Conservation (phyloP, 2,797 vertebrate genomes). For the Okamejei kenojei region DNA sequence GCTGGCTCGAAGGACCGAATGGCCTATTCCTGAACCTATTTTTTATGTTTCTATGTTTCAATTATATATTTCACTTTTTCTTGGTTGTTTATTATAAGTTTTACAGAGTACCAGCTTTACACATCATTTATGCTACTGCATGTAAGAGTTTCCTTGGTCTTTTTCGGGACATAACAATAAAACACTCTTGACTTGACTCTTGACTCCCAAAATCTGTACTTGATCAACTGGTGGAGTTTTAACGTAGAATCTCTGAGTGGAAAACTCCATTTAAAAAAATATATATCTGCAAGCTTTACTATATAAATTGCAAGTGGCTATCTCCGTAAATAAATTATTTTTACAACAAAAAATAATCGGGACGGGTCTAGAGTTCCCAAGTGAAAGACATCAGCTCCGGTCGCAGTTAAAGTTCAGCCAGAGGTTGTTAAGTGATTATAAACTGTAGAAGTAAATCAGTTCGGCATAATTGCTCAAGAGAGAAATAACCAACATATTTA, state of each 20-base stretch:
- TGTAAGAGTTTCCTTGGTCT: too few relatives aligned
- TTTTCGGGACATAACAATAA: too few relatives aligned
- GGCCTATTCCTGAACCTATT: too few relatives aligned
- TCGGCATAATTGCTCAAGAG: constrained; percentile 64
- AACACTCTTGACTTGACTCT: too few relatives aligned
- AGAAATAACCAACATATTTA: constrained; percentile 71
- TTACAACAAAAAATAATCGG: constrained; percentile 10
- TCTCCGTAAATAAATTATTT: constrained; percentile 7
- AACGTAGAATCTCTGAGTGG: neutral
- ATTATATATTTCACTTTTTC: too few relatives aligned
- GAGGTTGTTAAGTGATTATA: constrained; percentile 72
- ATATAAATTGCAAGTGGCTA: neutral
- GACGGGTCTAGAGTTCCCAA: constrained; percentile 11
- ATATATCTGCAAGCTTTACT: neutral
- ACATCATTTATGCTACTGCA: too few relatives aligned
- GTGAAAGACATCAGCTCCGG: constrained; percentile 8
- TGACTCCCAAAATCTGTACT: neutral
- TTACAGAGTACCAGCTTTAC: too few relatives aligned
- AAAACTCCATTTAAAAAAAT: neutral
- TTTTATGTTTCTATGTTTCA: too few relatives aligned
- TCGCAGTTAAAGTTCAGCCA: constrained; percentile 49
- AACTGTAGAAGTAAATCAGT: constrained; percentile 71
- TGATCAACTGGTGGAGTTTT: neutral
- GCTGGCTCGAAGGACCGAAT: too few relatives aligned
- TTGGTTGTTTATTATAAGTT: too few relatives aligned